Base-by-base conservation (phyloP, 2,113 vertebrate species). In the Grammomys dolichurus region DNA sequence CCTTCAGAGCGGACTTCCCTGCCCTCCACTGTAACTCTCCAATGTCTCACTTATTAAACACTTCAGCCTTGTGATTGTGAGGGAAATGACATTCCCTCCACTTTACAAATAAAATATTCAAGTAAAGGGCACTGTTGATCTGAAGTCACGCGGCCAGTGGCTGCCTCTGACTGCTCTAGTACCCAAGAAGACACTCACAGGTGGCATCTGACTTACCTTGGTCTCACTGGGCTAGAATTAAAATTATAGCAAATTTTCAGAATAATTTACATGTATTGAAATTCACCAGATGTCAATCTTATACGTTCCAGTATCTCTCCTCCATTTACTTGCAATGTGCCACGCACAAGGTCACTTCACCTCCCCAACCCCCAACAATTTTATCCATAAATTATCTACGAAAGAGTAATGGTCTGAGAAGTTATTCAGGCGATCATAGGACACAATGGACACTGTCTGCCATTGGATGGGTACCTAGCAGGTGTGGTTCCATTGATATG, bases 31-130 rank as follows among this genome's bases (percentile, higher is more conserved):
- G 46, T 80, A 89, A 67, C 46, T 5, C 28, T 67, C 60, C 65
- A 19, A 82, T 54, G 28, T 89, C 54, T 82, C 90, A 82, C 40
- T 75, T 72, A 90, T 11, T 69, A 88, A 95, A 24, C 80, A 90
- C 54, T 31, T 84, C 46, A 73, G 36, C 85, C 48, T 58, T 80
- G 40, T 26, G 51, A 81, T n/a, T 78, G 33, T 20, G n/a, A 72
- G 14, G 43, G 33, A 86, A 46, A 48, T 60, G 67, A 26, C 76
- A 77, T 89, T 95, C 75, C 91, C 36, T 94, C 54, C 72, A 91
- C 51, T 95, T 95, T 26, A 75, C 72, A 73, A 46, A 67, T 14
- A 96, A 56, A 78, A 19, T 1, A 2, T 43, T 51, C 75, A 87
- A 36, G 72, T 70, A 81, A 93, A 93, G 8, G 24, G 46, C 65